These are phyloP conservation scores for Enteromius trimaculatus DNA, from an alignment of 2,797 vertebrate genomes.

Conservation along the genomic window DNA sequence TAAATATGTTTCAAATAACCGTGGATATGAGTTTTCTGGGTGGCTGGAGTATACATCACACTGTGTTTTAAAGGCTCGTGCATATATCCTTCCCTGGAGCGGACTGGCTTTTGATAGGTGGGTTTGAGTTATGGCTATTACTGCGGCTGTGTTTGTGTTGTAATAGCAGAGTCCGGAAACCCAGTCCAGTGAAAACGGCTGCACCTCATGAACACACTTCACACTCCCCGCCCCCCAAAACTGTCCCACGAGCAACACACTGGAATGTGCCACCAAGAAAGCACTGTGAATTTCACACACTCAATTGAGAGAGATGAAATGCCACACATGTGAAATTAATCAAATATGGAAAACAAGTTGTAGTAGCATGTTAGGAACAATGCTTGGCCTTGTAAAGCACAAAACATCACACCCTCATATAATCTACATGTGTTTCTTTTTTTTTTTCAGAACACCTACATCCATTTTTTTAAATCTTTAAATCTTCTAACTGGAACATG, in stretches of 20 bases:
- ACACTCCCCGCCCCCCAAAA: conserved; percentile 36
- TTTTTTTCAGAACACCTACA: not conserved
- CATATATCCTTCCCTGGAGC: not conserved
- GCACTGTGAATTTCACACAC: not conserved
- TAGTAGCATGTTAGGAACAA: not conserved
- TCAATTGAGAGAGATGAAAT: not conserved
- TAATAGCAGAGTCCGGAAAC: conserved; percentile 58
- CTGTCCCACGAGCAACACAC: conserved; percentile 30
- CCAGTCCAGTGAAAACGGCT: conserved; percentile 50
- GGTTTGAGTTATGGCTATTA: conserved; percentile 32
- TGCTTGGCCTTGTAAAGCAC: not conserved
- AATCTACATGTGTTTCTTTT: not conserved
- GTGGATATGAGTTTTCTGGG: conserved; percentile 12
- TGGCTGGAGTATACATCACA: conserved; percentile 36
- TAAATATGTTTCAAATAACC: conserved; percentile 34
- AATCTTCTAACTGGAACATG: not conserved
- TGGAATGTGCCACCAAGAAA: conserved; percentile 53
- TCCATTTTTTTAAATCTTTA: not conserved
- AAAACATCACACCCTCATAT: conserved; percentile 8
- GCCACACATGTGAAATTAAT: conserved; percentile 40
- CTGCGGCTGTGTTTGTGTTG: conserved; percentile 55
- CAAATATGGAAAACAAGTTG: conserved; percentile 33
- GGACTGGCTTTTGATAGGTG: conserved; percentile 26
- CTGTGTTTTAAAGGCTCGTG: conserved; percentile 7
- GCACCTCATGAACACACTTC: conserved; percentile 50